A percentile compares a stretch with the other conserved stretches of the same genome.
phyloP scores from a whole-genome alignment of 2,113 vertebrate genomes.

The Melanerpes formicivorus region DNA sequence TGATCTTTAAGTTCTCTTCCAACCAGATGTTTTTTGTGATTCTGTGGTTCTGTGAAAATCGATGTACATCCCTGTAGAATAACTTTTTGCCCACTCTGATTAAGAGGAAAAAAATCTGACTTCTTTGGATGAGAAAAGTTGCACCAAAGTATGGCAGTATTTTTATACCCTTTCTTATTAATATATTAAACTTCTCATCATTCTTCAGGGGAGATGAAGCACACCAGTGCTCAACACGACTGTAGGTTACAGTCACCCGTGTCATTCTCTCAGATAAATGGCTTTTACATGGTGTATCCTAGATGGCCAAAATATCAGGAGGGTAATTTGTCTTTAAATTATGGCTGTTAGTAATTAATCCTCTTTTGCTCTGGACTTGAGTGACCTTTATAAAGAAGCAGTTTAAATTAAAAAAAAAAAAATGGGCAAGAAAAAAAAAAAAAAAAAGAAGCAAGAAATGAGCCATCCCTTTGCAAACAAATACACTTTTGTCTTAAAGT shows the following conservation, averaged over 20 bases:
- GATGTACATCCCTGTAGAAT: neutral
- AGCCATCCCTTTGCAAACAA: neutral
- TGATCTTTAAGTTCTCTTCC: too few relatives aligned
- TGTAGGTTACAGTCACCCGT: neutral
- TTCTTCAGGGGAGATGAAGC: neutral
- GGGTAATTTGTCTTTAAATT: conserved; percentile 60
- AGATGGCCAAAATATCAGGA: conserved; percentile 43
- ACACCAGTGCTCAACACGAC: neutral
- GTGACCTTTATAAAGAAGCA: conserved; percentile 47
- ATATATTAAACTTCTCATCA: neutral
- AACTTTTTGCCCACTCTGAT: neutral
- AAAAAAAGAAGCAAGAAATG: neutral
- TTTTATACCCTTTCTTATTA: conserved; percentile 13
- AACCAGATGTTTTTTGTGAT: too few relatives aligned
- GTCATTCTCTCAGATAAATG: conserved; percentile 27
- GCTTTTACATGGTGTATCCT: neutral
- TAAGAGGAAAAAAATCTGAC: neutral
- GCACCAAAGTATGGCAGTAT: neutral
- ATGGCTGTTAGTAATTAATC: conserved; percentile 56
- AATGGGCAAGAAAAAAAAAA: neutral
- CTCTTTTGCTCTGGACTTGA: conserved; percentile 38
- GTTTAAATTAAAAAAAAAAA: neutral
- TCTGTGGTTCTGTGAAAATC: neutral
- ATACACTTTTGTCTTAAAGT: neutral
- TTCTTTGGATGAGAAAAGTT: neutral